Conservation (phyloP, 2,797 vertebrate genomes). For the Myotis planiceps region DNA sequence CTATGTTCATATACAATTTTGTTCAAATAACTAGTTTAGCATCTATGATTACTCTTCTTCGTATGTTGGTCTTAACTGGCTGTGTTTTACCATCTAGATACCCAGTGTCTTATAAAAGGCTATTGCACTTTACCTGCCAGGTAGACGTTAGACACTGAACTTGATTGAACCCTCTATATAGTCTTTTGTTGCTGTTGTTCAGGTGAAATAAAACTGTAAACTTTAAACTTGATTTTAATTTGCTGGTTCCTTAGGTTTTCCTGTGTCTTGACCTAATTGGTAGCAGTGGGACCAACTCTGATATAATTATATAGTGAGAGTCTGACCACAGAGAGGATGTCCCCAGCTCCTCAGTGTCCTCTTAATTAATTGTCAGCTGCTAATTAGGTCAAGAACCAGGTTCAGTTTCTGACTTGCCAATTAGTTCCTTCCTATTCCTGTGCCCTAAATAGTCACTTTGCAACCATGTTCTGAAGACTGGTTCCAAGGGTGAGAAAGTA, state of each 20-base stretch:
- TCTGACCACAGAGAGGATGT: background rate
- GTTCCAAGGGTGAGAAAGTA: background rate
- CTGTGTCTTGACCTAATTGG: background rate
- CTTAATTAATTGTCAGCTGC: background rate
- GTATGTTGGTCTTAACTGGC: background rate
- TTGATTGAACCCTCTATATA: background rate
- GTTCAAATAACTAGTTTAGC: background rate
- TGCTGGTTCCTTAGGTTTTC: background rate
- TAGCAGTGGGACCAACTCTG: background rate
- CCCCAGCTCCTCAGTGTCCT: background rate
- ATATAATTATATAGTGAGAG: background rate
- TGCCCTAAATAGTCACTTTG: background rate
- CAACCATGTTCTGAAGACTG: background rate
- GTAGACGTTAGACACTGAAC: background rate
- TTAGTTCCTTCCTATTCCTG: background rate
- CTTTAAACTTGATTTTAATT: background rate
- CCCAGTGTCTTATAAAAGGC: background rate
- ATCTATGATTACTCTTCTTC: background rate
- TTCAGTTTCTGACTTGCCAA: background rate
- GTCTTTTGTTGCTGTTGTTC: background rate
- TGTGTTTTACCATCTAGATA: background rate
- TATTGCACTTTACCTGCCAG: background rate
- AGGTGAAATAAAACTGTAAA: background rate
- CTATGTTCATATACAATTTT: background rate
- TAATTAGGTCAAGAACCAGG: background rate